Evolutionary conservation across 2,113 vertebrate genomes (phyloP).

Genomic region (Todiramphus chloris): DNA sequence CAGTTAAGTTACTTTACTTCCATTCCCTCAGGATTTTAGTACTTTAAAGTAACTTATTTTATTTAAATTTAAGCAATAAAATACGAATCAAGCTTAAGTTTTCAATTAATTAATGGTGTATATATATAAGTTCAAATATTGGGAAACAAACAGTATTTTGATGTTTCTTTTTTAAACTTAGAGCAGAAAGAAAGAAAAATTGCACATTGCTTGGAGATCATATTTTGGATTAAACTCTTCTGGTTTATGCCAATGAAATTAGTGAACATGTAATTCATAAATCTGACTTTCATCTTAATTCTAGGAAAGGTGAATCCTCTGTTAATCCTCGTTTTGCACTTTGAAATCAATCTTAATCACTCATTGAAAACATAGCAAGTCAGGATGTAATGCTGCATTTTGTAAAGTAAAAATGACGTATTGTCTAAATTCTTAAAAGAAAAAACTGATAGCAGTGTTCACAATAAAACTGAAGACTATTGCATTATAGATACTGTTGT

Average conservation of each 20-base stretch:
- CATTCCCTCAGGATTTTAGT: conserved; percentile 76
- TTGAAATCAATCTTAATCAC: conserved; percentile 66
- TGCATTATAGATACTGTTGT: neutral
- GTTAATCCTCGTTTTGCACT: conserved; percentile 76
- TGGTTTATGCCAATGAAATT: conserved; percentile 23
- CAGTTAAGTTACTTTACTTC: conserved; percentile 66
- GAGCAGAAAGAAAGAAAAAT: conserved; percentile 51
- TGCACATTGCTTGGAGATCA: conserved; percentile 58
- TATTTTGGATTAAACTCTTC: conserved; percentile 59
- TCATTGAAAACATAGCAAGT: conserved; percentile 48
- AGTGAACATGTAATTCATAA: conserved; percentile 56
- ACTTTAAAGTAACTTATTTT: conserved; percentile 76
- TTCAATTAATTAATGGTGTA: conserved; percentile 61
- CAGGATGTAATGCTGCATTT: conserved; percentile 76
- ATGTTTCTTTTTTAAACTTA: conserved; percentile 58
- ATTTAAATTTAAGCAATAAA: conserved; percentile 85
- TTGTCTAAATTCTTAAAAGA: conserved; percentile 51
- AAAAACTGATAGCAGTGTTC: conserved; percentile 56
- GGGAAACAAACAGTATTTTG: conserved; percentile 62
- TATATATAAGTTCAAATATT: conserved; percentile 63
- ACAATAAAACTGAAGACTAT: conserved; percentile 31
- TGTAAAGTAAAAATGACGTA: conserved; percentile 64
- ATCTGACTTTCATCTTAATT: conserved; percentile 53
- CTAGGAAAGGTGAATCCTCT: conserved; percentile 67
- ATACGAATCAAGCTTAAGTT: conserved; percentile 67